Evolutionary conservation across 2,113 vertebrate genomes (phyloP), one percentile per base, ranked within the genome.

Genomic region (Tupaia tana): DNA sequence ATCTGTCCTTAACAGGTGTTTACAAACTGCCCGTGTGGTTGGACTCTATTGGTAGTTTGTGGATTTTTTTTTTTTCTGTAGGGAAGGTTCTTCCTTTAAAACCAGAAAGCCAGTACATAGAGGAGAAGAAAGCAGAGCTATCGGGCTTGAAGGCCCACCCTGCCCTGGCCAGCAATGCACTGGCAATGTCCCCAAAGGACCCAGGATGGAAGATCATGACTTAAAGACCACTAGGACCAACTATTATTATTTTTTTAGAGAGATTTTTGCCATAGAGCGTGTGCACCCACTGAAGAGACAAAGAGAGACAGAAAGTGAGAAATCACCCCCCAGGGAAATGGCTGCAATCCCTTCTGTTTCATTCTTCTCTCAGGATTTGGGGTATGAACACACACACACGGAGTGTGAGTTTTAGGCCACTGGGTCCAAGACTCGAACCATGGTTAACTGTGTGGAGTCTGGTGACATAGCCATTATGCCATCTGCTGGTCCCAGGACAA

Each of bases 81-180:
- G 59, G 64, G 29, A 90, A 90, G 22, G 7, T 79, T 71, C 74
- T 90, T 87, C 83, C 83, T 67, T 89, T 81, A 58, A 90, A 78
- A 59, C 7, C 58, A 29, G 81, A 22, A 86, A 59, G 70, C n/a
- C 27, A 19, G 19, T 7, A 8, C 58, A 2, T 6, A 34, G 6
- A 77, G 34, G 43, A 71, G 43, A 88, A 10, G n/a, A 77, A 75
- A 4, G 58, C 31, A 91, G 86, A 89, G 25, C 43, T 88, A 63
- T 27, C 63, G 0, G 0, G 13, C 58, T 43, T 82, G 29, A 89
- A 66, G 25, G 2, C 27, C 52, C 56, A 78, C 18, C 34, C 18
- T 52, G 54, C 59, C 61, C 59, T 34, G 27, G 77, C 43, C 0
- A 70, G 58, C 34, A 61, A 58, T 19, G 5, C 15, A 58, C 70